phyloP scores from a whole-genome alignment of 2,797 vertebrate species.

The Hafferia zeledoni region DNA sequence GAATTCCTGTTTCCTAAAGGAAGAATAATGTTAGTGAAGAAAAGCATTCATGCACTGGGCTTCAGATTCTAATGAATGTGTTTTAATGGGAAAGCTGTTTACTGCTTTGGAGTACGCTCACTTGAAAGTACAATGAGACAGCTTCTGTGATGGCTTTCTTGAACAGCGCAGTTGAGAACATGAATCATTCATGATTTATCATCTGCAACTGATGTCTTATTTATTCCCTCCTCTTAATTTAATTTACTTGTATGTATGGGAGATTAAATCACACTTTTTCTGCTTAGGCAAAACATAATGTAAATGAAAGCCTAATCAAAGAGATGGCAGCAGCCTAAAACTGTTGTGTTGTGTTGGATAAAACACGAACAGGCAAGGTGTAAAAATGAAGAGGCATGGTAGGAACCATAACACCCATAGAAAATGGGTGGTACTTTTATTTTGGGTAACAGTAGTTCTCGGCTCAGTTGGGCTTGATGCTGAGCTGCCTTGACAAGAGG shows the following conservation, averaged over 20 bases:
- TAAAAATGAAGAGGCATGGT: constrained; percentile 42
- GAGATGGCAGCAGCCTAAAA: constrained; percentile 44
- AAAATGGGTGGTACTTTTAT: constrained; percentile 21
- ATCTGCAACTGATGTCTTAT: constrained; percentile 45
- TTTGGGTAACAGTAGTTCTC: constrained; percentile 7
- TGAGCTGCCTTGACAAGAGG: background rate
- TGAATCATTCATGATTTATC: constrained; percentile 31
- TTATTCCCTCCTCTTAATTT: constrained; percentile 25
- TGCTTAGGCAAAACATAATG: constrained; percentile 13
- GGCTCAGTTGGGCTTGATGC: background rate
- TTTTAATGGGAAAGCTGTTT: background rate
- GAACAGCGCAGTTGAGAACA: background rate
- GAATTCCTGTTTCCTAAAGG: background rate
- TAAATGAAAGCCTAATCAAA: constrained; percentile 2
- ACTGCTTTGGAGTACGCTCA: constrained; percentile 1
- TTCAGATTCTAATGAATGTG: background rate
- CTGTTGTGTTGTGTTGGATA: constrained; percentile 31
- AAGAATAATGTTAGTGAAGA: background rate
- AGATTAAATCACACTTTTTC: constrained; percentile 57
- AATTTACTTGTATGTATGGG: constrained; percentile 18
- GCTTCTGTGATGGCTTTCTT: background rate
- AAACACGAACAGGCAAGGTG: constrained; percentile 44
- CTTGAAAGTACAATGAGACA: background rate
- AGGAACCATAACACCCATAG: constrained; percentile 9
- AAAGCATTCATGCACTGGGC: background rate